These are phyloP conservation scores for Orchestes rusci DNA, from an alignment of 2,888 invertebrate genomes.

Conservation along the genomic window DNA sequence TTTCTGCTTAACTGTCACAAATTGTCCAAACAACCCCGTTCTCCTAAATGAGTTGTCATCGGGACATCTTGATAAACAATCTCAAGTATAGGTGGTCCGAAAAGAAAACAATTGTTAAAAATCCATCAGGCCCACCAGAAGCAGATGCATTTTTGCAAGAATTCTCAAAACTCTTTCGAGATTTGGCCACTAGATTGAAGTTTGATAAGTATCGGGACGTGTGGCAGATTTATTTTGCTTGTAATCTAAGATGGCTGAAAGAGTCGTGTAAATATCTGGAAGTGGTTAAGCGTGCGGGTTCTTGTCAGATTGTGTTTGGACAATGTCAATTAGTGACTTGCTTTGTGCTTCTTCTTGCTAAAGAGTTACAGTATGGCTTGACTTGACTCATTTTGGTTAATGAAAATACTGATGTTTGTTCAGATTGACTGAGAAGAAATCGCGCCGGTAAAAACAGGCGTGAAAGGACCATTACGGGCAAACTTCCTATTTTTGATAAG, in stretches of 20 bases:
- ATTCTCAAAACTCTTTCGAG: conserved; percentile 19
- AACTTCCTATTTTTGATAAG: too few relatives aligned
- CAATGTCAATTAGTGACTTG: conserved; percentile 23
- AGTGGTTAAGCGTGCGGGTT: conserved; percentile 28
- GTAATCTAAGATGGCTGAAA: conserved; percentile 32
- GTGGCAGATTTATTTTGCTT: conserved; percentile 32
- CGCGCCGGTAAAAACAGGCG: too few relatives aligned
- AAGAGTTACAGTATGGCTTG: too few relatives aligned
- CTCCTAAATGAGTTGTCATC: conserved; percentile 23
- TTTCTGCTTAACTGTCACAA: conserved; percentile 5
- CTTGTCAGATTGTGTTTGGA: conserved; percentile 30
- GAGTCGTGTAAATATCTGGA: conserved; percentile 32
- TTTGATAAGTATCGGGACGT: conserved; percentile 26
- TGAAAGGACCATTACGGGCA: too few relatives aligned
- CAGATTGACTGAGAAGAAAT: too few relatives aligned
- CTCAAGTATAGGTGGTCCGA: conserved; percentile 25
- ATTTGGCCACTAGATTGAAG: conserved; percentile 20
- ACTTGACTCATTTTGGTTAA: too few relatives aligned
- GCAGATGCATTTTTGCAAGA: conserved; percentile 13
- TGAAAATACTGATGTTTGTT: too few relatives aligned
- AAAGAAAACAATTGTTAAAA: conserved; percentile 26
- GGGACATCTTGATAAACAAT: conserved; percentile 22
- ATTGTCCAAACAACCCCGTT: conserved; percentile 20
- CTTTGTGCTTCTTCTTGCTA: too few relatives aligned
- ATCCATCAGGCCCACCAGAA: conserved; percentile 15